A percentile compares a stretch with the other conserved stretches of the same genome.
These are phyloP conservation scores for Desmophyllum pertusum DNA, from an alignment of 92 coral and sea anemone species.

Conservation along the genomic window DNA sequence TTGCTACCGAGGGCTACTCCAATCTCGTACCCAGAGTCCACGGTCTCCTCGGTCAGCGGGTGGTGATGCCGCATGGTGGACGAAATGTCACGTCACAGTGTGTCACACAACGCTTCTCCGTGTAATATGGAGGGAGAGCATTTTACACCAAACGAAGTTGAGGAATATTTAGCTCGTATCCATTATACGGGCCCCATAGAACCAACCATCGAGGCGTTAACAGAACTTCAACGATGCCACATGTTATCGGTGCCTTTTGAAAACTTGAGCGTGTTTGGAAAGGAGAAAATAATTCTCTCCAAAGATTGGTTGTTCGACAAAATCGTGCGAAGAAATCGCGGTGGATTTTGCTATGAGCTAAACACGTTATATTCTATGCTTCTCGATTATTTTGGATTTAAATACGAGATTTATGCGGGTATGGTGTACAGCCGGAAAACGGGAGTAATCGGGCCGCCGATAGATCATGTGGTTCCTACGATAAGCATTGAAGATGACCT, in stretches of 20 bases:
- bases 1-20: no score
- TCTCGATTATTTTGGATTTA: constrained; percentile 47
- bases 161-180: no score
- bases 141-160: no score
- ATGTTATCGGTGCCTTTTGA: constrained; percentile 55
- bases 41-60: no score
- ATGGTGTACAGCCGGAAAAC: not conserved
- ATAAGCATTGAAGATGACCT: constrained; percentile 22
- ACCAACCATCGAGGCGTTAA: constrained; percentile 36
- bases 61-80: no score
- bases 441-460: not conserved
- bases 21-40: no score
- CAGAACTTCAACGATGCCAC: constrained; percentile 48
- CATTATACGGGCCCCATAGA: no score
- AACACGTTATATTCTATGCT: constrained; percentile 52
- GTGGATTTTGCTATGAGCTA: constrained; percentile 68
- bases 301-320: constrained; percentile 56
- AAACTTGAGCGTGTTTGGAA: constrained; percentile 46
- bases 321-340: constrained; percentile 50
- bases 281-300: constrained; percentile 28
- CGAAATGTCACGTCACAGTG: no score
- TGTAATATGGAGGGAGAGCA: no score
- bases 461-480: constrained; percentile 20
- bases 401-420: constrained; percentile 4
- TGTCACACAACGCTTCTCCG: no score